phyloP scores from a whole-genome alignment of 2,888 invertebrate species.

The Cheilosia vernalis region DNA sequence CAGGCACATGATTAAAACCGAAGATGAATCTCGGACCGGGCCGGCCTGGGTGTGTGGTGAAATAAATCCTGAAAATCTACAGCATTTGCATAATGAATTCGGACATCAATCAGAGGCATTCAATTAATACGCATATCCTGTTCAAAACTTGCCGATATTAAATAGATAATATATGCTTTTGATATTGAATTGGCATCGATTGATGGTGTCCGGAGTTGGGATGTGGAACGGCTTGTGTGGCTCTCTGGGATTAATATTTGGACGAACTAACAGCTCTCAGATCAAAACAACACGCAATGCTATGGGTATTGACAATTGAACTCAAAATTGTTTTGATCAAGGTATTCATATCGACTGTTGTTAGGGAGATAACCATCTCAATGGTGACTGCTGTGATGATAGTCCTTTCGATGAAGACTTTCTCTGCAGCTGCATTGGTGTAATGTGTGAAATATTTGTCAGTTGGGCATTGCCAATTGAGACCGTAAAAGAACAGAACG shows the following conservation, averaged over 20 bases:
- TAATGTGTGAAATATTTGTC: neutral
- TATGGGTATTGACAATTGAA: conserved; percentile 6
- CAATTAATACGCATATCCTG: conserved; percentile 69
- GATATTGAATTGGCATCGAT: conserved; percentile 48
- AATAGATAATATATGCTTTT: conserved; percentile 61
- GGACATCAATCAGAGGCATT: conserved; percentile 67
- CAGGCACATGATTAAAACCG: conserved; percentile 30
- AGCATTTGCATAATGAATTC: conserved; percentile 70
- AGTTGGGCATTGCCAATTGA: too few relatives aligned
- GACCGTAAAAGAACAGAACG: too few relatives aligned
- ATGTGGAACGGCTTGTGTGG: neutral
- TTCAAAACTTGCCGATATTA: conserved; percentile 56
- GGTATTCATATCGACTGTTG: conserved; percentile 1
- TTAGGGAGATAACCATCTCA: neutral
- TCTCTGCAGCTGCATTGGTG: neutral
- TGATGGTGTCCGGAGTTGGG: conserved; percentile 20
- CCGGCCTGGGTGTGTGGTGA: conserved; percentile 16
- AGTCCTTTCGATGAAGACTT: neutral
- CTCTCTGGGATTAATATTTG: neutral
- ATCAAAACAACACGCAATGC: conserved; percentile 32
- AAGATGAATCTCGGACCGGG: conserved; percentile 38
- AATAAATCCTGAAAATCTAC: conserved; percentile 67
- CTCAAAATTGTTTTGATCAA: conserved; percentile 16
- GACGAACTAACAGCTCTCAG: neutral
- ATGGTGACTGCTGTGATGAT: neutral